Percentiles rank a stretch among this genome's conserved stretches.
These are phyloP conservation scores for Drosophila seclusa DNA, from an alignment of 2,888 invertebrate genomes.

Conservation along the genomic window DNA sequence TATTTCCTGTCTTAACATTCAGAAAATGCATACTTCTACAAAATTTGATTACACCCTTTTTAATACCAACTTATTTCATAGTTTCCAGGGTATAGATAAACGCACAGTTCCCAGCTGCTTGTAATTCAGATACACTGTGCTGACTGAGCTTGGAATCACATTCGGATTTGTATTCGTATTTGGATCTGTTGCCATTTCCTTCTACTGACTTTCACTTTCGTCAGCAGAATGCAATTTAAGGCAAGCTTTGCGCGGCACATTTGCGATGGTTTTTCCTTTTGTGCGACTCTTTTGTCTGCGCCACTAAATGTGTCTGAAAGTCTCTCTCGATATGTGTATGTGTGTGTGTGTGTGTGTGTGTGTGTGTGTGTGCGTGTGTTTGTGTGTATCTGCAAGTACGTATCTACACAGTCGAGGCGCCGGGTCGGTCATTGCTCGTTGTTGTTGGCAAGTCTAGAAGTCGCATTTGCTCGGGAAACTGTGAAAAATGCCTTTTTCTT, in stretches of 20 bases:
- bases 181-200: slow-evolving; percentile 23
- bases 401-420: slow-evolving; percentile 16
- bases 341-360: not conserved
- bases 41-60: not conserved
- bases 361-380: not conserved
- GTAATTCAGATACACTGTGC: not conserved
- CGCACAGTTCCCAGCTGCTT: not conserved
- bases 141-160: slow-evolving; percentile 14
- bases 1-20: not conserved
- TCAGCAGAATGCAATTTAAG: slow-evolving; percentile 73
- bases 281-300: slow-evolving; percentile 52
- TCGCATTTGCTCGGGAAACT: slow-evolving; percentile 53
- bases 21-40: not conserved
- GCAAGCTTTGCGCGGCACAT: slow-evolving; percentile 51
- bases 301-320: slow-evolving; percentile 46
- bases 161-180: slow-evolving; percentile 8
- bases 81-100: slow-evolving; percentile 4
- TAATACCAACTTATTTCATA: not conserved
- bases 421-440: slow-evolving; percentile 50
- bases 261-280: slow-evolving; percentile 51
- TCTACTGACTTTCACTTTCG: slow-evolving; percentile 64
- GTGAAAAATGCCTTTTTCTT: slow-evolving; percentile 55
- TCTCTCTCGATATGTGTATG: not conserved
- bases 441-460: slow-evolving; percentile 46
- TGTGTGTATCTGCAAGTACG: slow-evolving; percentile 29